Evolutionary conservation across 2,888 invertebrate genomes (phyloP).

Genomic region (Pyrgus malvae): DNA sequence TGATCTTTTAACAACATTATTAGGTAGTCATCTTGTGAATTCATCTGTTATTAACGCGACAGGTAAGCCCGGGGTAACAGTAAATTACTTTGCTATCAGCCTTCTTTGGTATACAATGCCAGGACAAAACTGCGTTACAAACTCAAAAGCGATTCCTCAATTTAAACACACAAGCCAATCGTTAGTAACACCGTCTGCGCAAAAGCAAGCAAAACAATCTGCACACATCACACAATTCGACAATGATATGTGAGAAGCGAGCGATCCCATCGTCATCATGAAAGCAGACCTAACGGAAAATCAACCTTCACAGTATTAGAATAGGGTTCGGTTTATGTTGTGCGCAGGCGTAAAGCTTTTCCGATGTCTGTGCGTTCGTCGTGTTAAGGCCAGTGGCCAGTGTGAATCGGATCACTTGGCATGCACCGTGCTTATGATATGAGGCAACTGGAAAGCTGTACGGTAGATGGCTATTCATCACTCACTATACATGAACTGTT

Average conservation of each 20-base stretch:
- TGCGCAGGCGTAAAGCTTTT: constrained; percentile 63
- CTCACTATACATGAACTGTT: not conserved
- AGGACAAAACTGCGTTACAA: not conserved
- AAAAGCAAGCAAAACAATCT: constrained; percentile 78
- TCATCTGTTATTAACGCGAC: no score
- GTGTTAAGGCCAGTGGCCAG: constrained; percentile 59
- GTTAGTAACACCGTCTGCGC: constrained; percentile 46
- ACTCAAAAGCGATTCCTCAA: constrained; percentile 16
- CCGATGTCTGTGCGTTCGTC: constrained; percentile 56
- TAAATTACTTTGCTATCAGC: no score
- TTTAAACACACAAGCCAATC: constrained; percentile 37
- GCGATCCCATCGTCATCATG: constrained; percentile 62
- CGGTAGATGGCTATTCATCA: not conserved
- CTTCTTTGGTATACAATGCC: constrained; percentile 7
- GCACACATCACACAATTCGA: constrained; percentile 59
- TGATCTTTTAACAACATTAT: no score
- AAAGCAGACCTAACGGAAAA: constrained; percentile 69
- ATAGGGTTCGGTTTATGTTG: constrained; percentile 49
- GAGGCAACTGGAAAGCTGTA: constrained; percentile 32
- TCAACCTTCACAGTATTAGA: constrained; percentile 52
- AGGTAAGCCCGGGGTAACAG: no score
- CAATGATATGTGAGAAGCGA: constrained; percentile 78
- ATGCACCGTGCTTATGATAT: constrained; percentile 46
- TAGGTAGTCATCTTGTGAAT: no score
- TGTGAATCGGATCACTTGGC: constrained; percentile 77